Evolutionary conservation across 1,140 invertebrate genomes (phyloP).

Genomic region (Melitaea cinxia): DNA sequence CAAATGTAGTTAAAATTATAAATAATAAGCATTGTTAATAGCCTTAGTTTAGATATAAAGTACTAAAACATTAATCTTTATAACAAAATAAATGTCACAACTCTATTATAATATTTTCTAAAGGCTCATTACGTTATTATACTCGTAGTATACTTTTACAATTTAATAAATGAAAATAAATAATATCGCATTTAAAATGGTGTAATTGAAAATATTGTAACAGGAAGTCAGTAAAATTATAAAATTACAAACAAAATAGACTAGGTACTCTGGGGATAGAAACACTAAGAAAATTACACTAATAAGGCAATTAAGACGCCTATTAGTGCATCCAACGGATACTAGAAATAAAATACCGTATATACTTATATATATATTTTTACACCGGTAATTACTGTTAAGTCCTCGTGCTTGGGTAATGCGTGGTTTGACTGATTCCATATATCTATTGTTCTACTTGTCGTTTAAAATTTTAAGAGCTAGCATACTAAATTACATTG

Average conservation of each 20-base stretch:
- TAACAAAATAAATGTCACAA: no score
- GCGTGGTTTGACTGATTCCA: constrained; percentile 26
- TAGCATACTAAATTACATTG: neutral
- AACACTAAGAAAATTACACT: constrained; percentile 43
- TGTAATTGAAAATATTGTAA: constrained; percentile 3
- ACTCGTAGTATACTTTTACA: no score
- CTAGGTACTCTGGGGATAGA: constrained; percentile 30
- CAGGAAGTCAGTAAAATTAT: constrained; percentile 3
- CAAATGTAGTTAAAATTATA: no score
- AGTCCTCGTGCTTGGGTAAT: constrained; percentile 28
- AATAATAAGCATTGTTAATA: no score
- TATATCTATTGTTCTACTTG: constrained; percentile 29
- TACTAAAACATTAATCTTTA: no score
- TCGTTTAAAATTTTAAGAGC: neutral
- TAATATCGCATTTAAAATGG: neutral
- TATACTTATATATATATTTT: no score
- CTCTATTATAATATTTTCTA: no score
- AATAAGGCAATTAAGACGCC: constrained; percentile 55
- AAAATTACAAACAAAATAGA: constrained; percentile 10
- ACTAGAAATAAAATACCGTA: constrained; percentile 38
- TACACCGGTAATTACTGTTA: constrained; percentile 29
- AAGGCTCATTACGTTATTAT: no score
- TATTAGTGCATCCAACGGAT: constrained; percentile 57
- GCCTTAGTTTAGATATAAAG: no score
- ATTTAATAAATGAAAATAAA: neutral